phyloP scores from a whole-genome alignment of 2,888 invertebrate species.

The Scotopteryx bipunctaria region DNA sequence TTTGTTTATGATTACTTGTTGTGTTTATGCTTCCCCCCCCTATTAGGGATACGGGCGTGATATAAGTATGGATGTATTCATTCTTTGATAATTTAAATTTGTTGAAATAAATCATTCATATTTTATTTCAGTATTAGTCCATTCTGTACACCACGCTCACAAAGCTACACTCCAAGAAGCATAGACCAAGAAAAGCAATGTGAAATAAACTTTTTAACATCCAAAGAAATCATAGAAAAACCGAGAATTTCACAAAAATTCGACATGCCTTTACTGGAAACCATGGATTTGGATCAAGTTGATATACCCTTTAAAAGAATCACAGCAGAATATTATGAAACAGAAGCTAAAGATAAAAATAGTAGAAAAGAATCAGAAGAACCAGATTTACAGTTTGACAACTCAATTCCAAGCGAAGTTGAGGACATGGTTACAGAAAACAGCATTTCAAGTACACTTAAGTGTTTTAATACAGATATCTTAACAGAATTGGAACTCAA shows the following conservation, averaged over 20 bases:
- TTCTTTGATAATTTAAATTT: no score
- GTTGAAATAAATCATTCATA: no score
- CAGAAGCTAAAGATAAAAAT: not conserved
- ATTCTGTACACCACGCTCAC: slow-evolving; percentile 62
- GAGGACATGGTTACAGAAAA: slow-evolving; percentile 28
- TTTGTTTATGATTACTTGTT: no score
- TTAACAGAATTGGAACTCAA: slow-evolving; percentile 2
- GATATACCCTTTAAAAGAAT: not conserved
- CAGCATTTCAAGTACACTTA: slow-evolving; percentile 16
- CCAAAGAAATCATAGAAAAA: slow-evolving; percentile 17
- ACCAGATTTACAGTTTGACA: slow-evolving; percentile 7
- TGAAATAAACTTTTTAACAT: slow-evolving; percentile 25
- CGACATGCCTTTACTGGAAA: slow-evolving; percentile 31
- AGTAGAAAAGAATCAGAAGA: not conserved
- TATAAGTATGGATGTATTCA: no score
- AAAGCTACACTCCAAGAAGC: slow-evolving; percentile 54
- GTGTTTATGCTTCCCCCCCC: no score
- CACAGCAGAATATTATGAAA: not conserved
- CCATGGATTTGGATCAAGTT: slow-evolving; percentile 6
- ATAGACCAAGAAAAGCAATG: slow-evolving; percentile 34
- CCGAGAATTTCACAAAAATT: slow-evolving; percentile 10
- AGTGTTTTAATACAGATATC: slow-evolving; percentile 16
- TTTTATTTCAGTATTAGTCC: slow-evolving; percentile 64
- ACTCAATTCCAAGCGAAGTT: slow-evolving; percentile 23
- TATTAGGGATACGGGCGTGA: no score